These are phyloP conservation scores for Botia kubotai DNA, from an alignment of 2,797 vertebrate species.

Conservation along the genomic window DNA sequence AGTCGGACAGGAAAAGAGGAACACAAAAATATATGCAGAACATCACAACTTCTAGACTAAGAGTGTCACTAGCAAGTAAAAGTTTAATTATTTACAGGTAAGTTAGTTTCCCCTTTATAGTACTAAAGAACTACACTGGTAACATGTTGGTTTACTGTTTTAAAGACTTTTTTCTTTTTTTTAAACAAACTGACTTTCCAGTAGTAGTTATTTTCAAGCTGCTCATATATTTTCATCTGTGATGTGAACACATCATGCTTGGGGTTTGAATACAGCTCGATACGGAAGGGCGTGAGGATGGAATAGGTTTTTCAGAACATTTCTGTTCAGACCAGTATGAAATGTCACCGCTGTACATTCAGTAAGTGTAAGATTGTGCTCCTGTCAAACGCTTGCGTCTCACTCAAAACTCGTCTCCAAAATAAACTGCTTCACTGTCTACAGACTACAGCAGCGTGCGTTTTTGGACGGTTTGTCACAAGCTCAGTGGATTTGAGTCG, in stretches of 20 bases:
- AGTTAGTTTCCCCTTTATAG: slow-evolving; percentile 82
- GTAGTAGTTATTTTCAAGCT: slow-evolving; percentile 77
- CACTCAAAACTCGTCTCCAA: background rate
- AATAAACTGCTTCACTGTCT: background rate
- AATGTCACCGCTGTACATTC: slow-evolving; percentile 10
- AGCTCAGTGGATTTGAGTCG: background rate
- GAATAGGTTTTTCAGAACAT: background rate
- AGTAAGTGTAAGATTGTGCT: background rate
- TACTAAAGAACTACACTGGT: slow-evolving; percentile 82
- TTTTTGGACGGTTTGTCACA: background rate
- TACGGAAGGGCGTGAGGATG: slow-evolving; percentile 57
- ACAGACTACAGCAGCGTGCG: background rate
- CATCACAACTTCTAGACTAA: slow-evolving; percentile 84
- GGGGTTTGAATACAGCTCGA: slow-evolving; percentile 33
- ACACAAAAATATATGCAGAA: slow-evolving; percentile 85
- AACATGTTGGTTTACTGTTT: slow-evolving; percentile 76
- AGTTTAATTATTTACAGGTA: slow-evolving; percentile 84
- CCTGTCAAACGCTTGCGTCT: background rate
- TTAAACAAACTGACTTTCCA: slow-evolving; percentile 83
- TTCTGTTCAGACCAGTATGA: background rate
- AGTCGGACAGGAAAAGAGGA: slow-evolving; percentile 72
- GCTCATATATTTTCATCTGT: slow-evolving; percentile 61
- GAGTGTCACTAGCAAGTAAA: slow-evolving; percentile 75
- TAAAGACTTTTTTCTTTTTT: slow-evolving; percentile 62
- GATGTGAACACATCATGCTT: slow-evolving; percentile 45